These are phyloP conservation scores for Sinocyclocheilus maitianheensis DNA, from an alignment of 2,113 vertebrate genomes.

Conservation along the genomic window DNA sequence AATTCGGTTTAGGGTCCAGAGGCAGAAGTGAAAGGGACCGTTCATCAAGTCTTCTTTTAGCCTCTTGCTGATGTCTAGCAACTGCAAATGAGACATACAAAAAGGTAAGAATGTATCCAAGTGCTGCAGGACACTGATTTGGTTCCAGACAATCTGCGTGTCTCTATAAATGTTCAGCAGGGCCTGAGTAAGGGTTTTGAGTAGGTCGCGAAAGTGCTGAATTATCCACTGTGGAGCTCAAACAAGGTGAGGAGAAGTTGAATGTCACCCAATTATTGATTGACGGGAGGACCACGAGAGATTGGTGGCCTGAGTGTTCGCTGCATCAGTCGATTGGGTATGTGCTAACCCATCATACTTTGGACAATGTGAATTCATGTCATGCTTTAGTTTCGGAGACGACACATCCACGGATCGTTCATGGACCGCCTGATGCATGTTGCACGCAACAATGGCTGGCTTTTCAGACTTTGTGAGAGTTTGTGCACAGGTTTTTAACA, in stretches of 20 bases:
- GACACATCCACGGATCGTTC: neutral
- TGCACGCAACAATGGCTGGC: neutral
- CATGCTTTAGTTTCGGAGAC: neutral
- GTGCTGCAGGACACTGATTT: neutral
- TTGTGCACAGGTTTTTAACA: neutral
- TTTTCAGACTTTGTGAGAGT: neutral
- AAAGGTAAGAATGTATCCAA: conserved; percentile 28
- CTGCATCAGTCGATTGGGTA: conserved; percentile 25
- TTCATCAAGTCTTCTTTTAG: conserved; percentile 53
- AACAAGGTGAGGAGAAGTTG: conserved; percentile 33
- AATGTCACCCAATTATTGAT: conserved; percentile 58
- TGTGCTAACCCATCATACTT: neutral
- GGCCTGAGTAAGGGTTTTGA: conserved; percentile 41
- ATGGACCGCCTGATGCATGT: neutral
- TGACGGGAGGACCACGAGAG: conserved; percentile 5
- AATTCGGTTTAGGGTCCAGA: conserved; percentile 47
- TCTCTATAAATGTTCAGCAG: conserved; percentile 28
- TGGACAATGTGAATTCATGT: neutral
- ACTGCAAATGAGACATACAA: conserved; percentile 42
- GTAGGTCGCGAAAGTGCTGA: conserved; percentile 51
- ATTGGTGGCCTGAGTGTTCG: neutral
- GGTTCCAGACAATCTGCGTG: conserved; percentile 10
- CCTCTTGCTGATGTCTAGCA: conserved; percentile 39
- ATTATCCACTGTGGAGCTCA: conserved; percentile 27
- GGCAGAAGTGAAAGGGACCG: conserved; percentile 41